Evolutionary conservation across 2,888 invertebrate species (phyloP), one percentile per base, ranked within the genome.

Genomic region (Melitaea athalia): DNA sequence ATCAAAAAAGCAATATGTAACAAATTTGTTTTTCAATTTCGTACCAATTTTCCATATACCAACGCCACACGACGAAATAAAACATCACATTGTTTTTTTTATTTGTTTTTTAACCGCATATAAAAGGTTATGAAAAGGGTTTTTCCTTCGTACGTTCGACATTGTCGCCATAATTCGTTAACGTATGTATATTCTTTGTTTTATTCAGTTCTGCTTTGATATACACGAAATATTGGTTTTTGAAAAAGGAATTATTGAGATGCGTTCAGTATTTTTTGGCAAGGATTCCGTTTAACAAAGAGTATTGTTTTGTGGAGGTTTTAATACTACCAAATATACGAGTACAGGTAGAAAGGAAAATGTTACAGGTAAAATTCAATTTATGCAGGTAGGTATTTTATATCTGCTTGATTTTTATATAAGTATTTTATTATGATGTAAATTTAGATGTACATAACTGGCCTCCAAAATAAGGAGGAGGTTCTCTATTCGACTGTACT

Each of bases 11-110:
- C 92, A 92, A 92, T 92, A 92, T 91, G 91, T 89, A 91, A 90
- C 90, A 87, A 91, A 92, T 92, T 92, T 92, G 92, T 91, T 90
- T 92, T 92, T 92, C 92, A 92, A 92, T 92, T 92, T 88, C 90
- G 85, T 84, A 86, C 90, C 92, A 92, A 92, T 91, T 92, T 92
- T 92, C 90, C 92, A 91, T 92, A 91, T 89, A 81, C 81, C 85
- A 81, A 72, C 77, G 74, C 71, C 77, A 80, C 81, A 77, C 76
- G 81, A 80, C 76, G 85, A 87, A 91, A 91, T 91, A 89, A 91
- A 91, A 86, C 80, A 75, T 76, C 76, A 79, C 82, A 89, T 89
- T 89, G 91, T 87, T 87, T 89, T 91, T 92, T 91, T 85, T 89
- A 91, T 82, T 87, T 85, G 87, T 85, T 77, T 80, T 79, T 83